Evolutionary conservation across 2,113 vertebrate genomes (phyloP).

Genomic region (Clarias batrachus): DNA sequence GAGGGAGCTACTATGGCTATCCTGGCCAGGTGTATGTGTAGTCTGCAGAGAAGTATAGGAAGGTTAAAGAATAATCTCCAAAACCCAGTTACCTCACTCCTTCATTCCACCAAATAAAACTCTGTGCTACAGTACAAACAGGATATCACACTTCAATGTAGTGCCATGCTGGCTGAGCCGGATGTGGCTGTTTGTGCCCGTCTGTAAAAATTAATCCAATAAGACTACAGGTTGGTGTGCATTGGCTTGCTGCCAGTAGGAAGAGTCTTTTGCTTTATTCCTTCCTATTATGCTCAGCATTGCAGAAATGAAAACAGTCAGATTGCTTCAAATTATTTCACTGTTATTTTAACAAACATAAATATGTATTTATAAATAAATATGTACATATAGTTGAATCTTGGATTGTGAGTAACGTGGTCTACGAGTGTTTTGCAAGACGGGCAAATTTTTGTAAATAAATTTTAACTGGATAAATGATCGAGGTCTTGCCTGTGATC

Average conservation of each 20-base stretch:
- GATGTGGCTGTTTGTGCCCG: neutral
- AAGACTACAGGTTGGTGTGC: neutral
- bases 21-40: neutral
- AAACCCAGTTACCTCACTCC: neutral
- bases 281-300: neutral
- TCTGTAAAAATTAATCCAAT: neutral
- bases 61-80: neutral
- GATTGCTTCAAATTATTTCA: neutral
- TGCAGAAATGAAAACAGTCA: neutral
- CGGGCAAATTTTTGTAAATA: no score
- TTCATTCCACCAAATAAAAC: neutral
- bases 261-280: neutral
- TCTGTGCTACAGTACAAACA: neutral
- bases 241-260: neutral
- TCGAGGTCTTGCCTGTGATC: no score
- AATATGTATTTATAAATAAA: neutral
- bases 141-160: neutral
- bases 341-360: neutral
- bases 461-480: no score
- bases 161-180: neutral
- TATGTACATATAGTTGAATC: neutral
- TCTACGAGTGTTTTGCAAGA: no score
- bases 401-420: no score
- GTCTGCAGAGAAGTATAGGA: neutral
- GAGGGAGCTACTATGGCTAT: constrained; percentile 18